A percentile compares a stretch with the other conserved stretches of the same genome.
Conservation (phyloP, 2,888 invertebrate species). For the Eupithecia vulgata region DNA sequence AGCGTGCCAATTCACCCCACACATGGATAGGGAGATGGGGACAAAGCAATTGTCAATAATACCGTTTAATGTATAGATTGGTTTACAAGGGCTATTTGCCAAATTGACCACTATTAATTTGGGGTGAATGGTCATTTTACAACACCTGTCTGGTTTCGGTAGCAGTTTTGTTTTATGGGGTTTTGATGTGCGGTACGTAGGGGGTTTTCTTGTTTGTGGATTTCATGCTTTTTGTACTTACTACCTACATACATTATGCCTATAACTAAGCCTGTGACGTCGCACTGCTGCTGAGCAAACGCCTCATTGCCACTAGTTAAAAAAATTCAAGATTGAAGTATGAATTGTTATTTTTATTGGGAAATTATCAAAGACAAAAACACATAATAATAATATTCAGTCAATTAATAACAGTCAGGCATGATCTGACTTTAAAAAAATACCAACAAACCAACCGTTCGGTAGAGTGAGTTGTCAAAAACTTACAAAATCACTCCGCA, state of each 20-base stretch:
- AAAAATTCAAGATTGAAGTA: too few species aligned
- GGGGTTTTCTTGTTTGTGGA: neutral
- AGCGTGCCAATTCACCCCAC: constrained; percentile 61
- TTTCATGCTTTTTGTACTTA: too few species aligned
- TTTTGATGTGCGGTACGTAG: constrained; percentile 4
- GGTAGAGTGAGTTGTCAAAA: neutral
- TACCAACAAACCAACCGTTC: neutral
- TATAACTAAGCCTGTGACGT: too few species aligned
- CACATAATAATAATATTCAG: neutral
- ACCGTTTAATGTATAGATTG: constrained; percentile 71
- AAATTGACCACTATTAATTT: constrained; percentile 77
- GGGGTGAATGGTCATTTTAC: constrained; percentile 48
- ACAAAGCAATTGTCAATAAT: constrained; percentile 70
- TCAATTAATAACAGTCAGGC: neutral
- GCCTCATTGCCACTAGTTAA: neutral
- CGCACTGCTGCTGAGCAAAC: neutral
- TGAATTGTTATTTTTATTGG: neutral
- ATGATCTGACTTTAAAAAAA: neutral
- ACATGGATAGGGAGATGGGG: constrained; percentile 45
- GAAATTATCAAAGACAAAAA: neutral
- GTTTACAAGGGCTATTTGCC: constrained; percentile 67
- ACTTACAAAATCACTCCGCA: constrained; percentile 17
- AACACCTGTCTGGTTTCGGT: constrained; percentile 36
- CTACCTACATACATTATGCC: too few species aligned
- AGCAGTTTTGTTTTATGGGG: constrained; percentile 35